Percentiles rank a stretch among this genome's conserved stretches.
phyloP scores from a whole-genome alignment of 2,113 vertebrate species.

The Benitochromis conjunctus region DNA sequence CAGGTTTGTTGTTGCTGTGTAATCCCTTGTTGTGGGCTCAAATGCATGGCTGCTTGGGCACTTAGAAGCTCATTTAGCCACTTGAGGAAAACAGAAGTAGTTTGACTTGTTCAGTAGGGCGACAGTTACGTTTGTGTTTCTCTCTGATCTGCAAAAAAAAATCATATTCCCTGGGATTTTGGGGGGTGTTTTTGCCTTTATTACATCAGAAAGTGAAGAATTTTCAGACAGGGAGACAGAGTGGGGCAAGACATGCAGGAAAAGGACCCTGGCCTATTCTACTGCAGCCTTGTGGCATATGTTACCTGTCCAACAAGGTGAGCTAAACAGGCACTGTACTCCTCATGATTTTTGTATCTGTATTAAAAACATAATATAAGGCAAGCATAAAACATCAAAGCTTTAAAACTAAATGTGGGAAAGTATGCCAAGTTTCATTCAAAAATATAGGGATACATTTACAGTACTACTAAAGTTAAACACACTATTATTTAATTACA shows the following conservation, averaged over 20 bases:
- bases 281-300: neutral
- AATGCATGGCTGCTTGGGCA: conserved; percentile 25
- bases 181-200: neutral
- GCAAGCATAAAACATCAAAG: neutral
- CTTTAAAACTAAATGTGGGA: neutral
- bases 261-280: neutral
- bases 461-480: neutral
- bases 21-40: conserved; percentile 69
- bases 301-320: neutral
- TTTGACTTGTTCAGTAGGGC: conserved; percentile 23
- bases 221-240: neutral
- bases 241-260: neutral
- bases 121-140: conserved; percentile 6
- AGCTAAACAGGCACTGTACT: neutral
- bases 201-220: neutral
- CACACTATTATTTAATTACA: neutral
- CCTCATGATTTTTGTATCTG: neutral
- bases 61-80: conserved; percentile 42
- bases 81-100: conserved; percentile 55
- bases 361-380: neutral
- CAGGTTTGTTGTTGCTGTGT: conserved; percentile 61
- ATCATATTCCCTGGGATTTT: neutral
- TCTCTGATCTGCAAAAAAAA: neutral
- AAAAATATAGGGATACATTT: neutral
- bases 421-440: neutral